These are phyloP conservation scores for Lycaon pictus DNA, from an alignment of 2,113 vertebrate genomes.

Conservation along the genomic window DNA sequence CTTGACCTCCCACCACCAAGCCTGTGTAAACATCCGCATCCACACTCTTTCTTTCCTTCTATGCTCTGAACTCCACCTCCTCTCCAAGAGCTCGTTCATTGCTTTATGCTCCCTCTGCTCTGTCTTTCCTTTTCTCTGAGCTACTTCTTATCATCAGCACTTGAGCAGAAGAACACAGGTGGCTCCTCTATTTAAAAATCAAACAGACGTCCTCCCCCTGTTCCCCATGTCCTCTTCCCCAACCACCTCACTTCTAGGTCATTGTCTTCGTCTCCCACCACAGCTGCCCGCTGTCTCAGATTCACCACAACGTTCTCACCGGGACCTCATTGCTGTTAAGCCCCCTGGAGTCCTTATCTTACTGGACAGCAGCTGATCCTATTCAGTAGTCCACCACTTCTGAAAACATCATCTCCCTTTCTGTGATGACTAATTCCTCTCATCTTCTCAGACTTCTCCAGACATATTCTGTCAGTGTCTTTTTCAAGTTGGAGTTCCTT, in stretches of 20 bases:
- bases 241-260: background rate
- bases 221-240: background rate
- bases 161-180: rapidly evolving
- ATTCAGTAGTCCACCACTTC: background rate
- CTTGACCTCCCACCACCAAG: background rate
- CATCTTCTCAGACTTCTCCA: background rate
- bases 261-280: background rate
- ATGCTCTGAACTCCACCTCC: background rate
- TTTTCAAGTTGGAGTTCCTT: background rate
- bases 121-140: background rate
- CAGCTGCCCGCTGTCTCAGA: background rate
- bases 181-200: background rate
- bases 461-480: background rate
- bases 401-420: background rate
- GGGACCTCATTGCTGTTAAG: background rate
- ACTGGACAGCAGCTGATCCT: background rate
- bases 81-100: background rate
- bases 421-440: background rate
- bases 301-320: background rate
- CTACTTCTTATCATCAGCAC: background rate
- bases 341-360: background rate
- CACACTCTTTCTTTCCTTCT: too few relatives aligned
- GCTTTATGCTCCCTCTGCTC: background rate
- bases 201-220: background rate
- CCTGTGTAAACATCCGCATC: background rate